These are phyloP conservation scores for Sebastes nivosus DNA, from an alignment of 2,797 vertebrate genomes.

Conservation along the genomic window DNA sequence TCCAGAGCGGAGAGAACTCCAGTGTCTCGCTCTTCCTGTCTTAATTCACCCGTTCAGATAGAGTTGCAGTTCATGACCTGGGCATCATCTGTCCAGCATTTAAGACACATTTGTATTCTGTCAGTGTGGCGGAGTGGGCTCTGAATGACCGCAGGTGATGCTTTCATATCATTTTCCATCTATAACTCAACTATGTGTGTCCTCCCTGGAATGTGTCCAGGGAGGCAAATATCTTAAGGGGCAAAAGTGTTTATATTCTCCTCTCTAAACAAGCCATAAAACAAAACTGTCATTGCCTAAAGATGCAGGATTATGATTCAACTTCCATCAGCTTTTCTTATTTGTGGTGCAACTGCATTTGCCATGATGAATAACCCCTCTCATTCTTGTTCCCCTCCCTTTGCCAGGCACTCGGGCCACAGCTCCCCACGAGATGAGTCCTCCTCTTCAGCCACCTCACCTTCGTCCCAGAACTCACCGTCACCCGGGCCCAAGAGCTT, in stretches of 20 bases:
- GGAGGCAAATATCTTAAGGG: not conserved
- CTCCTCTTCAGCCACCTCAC: constrained; percentile 86
- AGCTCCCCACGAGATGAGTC: constrained; percentile 96
- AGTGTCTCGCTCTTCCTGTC: constrained; percentile 14
- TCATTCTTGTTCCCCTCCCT: not conserved
- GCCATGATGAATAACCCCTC: not conserved
- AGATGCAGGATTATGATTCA: not conserved
- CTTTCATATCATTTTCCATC: not conserved
- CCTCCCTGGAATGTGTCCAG: not conserved
- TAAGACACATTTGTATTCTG: constrained; percentile 21
- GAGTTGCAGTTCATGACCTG: constrained; percentile 39
- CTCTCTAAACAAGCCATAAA: not conserved
- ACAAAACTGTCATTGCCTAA: not conserved
- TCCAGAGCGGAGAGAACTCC: constrained; percentile 17
- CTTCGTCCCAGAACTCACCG: constrained; percentile 92
- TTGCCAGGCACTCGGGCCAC: constrained; percentile 91
- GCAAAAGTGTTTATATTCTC: not conserved
- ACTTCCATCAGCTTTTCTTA: not conserved
- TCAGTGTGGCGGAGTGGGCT: not conserved
- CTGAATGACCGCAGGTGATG: constrained; percentile 11
- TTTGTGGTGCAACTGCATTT: not conserved
- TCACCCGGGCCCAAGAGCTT: constrained; percentile 95
- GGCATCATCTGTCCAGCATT: constrained; percentile 31
- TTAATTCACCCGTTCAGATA: constrained; percentile 14
- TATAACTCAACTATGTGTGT: not conserved